These are phyloP conservation scores for Scolopax rusticola DNA, from an alignment of 2,797 vertebrate species.

Conservation along the genomic window DNA sequence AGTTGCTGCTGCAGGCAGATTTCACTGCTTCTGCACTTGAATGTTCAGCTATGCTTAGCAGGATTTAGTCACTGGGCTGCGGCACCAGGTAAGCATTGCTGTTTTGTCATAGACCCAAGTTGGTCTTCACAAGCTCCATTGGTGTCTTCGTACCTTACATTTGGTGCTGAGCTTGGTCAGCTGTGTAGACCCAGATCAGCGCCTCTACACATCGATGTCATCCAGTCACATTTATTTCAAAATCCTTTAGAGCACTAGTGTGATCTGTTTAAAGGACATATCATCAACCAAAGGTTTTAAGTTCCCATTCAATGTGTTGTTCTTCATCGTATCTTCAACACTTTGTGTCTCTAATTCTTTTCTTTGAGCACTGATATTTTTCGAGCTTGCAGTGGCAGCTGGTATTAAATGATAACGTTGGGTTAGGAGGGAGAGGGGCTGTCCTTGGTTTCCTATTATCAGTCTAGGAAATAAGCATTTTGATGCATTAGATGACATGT, in stretches of 20 bases:
- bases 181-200: not conserved
- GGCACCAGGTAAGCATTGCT: not conserved
- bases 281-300: not conserved
- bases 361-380: constrained; percentile 20
- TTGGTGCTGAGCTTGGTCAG: not conserved
- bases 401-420: constrained; percentile 64
- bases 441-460: constrained; percentile 38
- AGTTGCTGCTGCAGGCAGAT: not conserved
- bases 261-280: not conserved
- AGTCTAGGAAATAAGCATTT: constrained; percentile 47
- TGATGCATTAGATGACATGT: constrained; percentile 33
- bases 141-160: not conserved
- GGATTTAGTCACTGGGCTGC: not conserved
- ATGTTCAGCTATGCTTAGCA: not conserved
- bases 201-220: not conserved
- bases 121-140: not conserved
- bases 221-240: not conserved
- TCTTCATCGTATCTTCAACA: not conserved
- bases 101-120: not conserved
- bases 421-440: not conserved
- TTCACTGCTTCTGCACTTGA: not conserved
- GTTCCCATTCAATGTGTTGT: not conserved
- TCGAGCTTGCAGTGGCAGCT: not conserved
- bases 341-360: not conserved
- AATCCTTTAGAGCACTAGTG: not conserved